Percentiles rank a stretch among this genome's conserved stretches.
Evolutionary conservation across 2,888 invertebrate genomes (phyloP).

Genomic region (Athetis lepigone): DNA sequence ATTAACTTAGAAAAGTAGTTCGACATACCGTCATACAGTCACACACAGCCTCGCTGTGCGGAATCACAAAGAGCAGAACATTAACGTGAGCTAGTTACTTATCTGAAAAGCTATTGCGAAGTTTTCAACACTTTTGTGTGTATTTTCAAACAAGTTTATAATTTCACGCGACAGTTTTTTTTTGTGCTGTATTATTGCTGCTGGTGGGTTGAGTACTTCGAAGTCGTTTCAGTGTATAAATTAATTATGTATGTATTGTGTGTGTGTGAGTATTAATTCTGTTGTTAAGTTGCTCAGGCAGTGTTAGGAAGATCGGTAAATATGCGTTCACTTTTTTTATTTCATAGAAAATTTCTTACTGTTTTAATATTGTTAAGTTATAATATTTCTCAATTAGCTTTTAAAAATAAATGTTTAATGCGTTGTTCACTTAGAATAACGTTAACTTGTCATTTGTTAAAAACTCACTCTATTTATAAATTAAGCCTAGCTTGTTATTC

Average conservation of each 20-base stretch:
- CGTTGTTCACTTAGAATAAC: too few species aligned
- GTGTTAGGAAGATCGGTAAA: too few species aligned
- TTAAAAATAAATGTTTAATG: too few species aligned
- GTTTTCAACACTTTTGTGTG: constrained; percentile 80
- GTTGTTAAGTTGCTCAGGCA: too few species aligned
- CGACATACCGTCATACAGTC: constrained; percentile 77
- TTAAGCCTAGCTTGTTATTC: background rate
- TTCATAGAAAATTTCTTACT: too few species aligned
- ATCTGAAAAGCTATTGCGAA: constrained; percentile 85
- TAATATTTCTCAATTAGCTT: too few species aligned
- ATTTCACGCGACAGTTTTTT: constrained; percentile 61
- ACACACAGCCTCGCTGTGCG: constrained; percentile 71
- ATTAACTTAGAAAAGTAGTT: constrained; percentile 87
- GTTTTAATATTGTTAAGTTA: too few species aligned
- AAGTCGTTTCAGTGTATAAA: constrained; percentile 3
- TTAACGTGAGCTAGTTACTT: constrained; percentile 86
- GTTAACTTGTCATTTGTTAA: too few species aligned
- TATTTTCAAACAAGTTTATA: constrained; percentile 78
- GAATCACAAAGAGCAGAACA: constrained; percentile 87
- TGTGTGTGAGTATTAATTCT: background rate
- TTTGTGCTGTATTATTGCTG: constrained; percentile 9
- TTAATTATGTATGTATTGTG: constrained; percentile 1
- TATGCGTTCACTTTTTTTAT: too few species aligned
- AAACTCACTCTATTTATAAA: background rate
- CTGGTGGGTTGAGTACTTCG: background rate